Conservation (phyloP, 1,140 invertebrate genomes). For the Tachypleus tridentatus region DNA sequence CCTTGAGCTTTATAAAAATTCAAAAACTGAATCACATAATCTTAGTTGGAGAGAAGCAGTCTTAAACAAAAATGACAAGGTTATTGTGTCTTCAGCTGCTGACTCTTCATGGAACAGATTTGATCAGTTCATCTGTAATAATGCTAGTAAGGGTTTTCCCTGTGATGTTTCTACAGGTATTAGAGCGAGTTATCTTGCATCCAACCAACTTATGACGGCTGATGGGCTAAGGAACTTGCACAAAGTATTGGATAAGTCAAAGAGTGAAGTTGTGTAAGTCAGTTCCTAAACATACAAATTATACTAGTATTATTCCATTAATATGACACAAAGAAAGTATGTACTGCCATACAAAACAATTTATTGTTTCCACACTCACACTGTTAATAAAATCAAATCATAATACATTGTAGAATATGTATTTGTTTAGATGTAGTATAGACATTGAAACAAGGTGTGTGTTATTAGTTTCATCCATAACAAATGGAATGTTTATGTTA, state of each 20-base stretch:
- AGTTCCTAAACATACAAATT: background rate
- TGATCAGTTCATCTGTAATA: slow-evolving; percentile 18
- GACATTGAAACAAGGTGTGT: too few relatives aligned
- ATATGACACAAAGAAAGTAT: too few relatives aligned
- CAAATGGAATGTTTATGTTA: too few relatives aligned
- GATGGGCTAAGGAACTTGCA: slow-evolving; percentile 11
- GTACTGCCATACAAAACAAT: too few relatives aligned
- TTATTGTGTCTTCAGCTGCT: slow-evolving; percentile 11
- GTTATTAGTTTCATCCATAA: too few relatives aligned
- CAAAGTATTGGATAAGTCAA: slow-evolving; percentile 11
- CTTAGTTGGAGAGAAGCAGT: slow-evolving; percentile 16
- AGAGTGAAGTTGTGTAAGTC: slow-evolving; percentile 14
- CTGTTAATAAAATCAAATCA: too few relatives aligned
- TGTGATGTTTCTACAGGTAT: slow-evolving; percentile 13
- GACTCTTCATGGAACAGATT: slow-evolving; percentile 15
- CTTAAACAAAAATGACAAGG: slow-evolving; percentile 7
- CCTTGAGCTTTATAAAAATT: slow-evolving; percentile 13
- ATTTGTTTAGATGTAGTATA: too few relatives aligned
- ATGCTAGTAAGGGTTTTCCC: slow-evolving; percentile 12
- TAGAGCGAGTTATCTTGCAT: slow-evolving; percentile 13
- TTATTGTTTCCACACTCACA: too few relatives aligned
- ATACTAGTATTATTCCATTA: too few relatives aligned
- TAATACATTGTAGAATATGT: too few relatives aligned
- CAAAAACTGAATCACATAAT: slow-evolving; percentile 4
- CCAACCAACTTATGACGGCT: slow-evolving; percentile 6